Conservation (phyloP, 1,140 invertebrate genomes). For the Glossosoma conforme region DNA sequence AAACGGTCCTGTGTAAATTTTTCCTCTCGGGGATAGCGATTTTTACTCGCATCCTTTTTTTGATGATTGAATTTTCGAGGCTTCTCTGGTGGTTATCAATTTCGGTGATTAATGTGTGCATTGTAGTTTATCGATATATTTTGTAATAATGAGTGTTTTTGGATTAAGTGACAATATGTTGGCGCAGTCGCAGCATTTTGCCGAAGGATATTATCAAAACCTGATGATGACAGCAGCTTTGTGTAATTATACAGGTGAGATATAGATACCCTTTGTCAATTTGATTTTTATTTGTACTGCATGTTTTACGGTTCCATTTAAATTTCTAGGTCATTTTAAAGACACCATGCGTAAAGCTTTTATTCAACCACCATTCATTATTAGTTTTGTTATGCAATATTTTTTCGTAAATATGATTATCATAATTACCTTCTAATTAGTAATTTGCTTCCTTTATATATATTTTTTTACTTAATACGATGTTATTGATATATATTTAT, state of each 20-base stretch:
- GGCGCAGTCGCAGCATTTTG: conserved; percentile 15
- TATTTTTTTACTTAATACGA: too few species aligned
- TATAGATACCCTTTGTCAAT: not conserved
- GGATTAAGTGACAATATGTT: conserved; percentile 16
- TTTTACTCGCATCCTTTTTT: not conserved
- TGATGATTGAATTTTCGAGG: not conserved
- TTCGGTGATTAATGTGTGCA: not conserved
- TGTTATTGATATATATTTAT: too few species aligned
- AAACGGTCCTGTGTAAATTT: not conserved
- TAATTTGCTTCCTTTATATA: too few species aligned
- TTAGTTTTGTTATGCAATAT: not conserved
- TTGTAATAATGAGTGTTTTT: conserved; percentile 18
- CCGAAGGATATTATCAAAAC: conserved; percentile 13
- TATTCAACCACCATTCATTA: not conserved
- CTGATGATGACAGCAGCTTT: conserved; percentile 13
- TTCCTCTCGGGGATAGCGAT: not conserved
- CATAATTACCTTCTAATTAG: too few species aligned
- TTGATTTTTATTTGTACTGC: not conserved
- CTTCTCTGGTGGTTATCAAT: too few species aligned
- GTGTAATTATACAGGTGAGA: conserved; percentile 15
- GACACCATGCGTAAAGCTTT: not conserved
- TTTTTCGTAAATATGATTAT: not conserved
- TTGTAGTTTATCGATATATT: conserved; percentile 3
- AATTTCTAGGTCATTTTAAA: not conserved
- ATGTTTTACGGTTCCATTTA: not conserved